Base-by-base conservation (phyloP, 2,888 invertebrate genomes). In the Cephus sareptanus region DNA sequence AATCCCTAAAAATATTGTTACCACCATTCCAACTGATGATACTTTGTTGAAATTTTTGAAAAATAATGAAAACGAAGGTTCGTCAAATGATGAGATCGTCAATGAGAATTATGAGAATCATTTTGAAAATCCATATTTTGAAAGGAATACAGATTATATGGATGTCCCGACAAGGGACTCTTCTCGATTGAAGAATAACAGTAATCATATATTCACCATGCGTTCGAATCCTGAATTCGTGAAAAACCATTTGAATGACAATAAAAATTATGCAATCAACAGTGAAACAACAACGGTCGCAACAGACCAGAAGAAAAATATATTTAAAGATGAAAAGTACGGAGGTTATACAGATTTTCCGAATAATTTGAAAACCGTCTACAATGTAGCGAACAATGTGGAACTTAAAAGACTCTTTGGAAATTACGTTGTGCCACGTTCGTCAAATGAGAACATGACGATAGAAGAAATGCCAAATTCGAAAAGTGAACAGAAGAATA, bases 391-490 rank as follows among this genome's bases (percentile, higher is more conserved):
- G 23, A 56, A 56, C 56, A 56, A 56, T 23, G 23, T 56, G 9
- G 56, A 56, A 56, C 23, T 23, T 23, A 9, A 56, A 56, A 56
- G 23, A 2, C 23, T 9, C 23, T 56, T 56, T 23, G 23, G 56
- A 23, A 56, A 23, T 23, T 6, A 15, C 56, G 56, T 23, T 23
- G 56, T 23, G 2, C 56, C 56, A 9, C 56, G 9, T 56, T 23
- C 9, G 9, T 77, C 4, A 77, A 76, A 75, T 80, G 80, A 79
- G 76, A 79, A 6, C 78, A 80, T 69, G 80, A 79, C 23, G 33
- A 81, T 6, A 75, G 76, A 23, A 75, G 74, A 0, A 70, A 79
- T 4, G n/a, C 37, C 9, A 56, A 56, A 56, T 23, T 56, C 9
- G 0, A 56, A 56, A 9, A 56, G 1, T 23, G 23, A 56, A 56